Percentiles rank a stretch among this genome's conserved stretches.
phyloP scores from a whole-genome alignment of 1,140 invertebrate species.

The Trichoplusia ni region DNA sequence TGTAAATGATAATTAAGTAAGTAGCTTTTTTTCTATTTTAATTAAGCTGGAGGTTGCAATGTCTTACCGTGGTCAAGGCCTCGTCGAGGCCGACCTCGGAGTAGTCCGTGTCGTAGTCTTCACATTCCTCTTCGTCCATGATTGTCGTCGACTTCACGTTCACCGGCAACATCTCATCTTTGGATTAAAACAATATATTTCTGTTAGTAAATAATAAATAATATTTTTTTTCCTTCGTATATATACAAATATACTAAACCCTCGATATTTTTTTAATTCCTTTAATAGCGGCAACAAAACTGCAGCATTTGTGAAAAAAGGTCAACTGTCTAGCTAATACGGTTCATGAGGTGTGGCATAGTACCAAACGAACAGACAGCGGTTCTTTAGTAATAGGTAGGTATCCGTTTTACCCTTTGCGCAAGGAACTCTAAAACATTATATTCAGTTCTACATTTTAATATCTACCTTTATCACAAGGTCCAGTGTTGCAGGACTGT shows the following conservation, averaged over 20 bases:
- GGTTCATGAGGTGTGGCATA: too few species aligned
- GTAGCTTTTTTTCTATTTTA: too few species aligned
- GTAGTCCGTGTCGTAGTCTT: conserved; percentile 77
- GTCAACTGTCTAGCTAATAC: too few species aligned
- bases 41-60: background rate
- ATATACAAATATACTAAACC: too few species aligned
- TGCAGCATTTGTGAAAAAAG: too few species aligned
- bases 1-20: background rate
- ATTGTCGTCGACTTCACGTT: conserved; percentile 82
- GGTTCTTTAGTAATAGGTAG: too few species aligned
- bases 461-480: conserved; percentile 85
- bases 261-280: too few species aligned
- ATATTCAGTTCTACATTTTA: background rate
- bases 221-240: too few species aligned
- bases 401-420: too few species aligned
- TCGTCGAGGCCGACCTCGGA: conserved; percentile 60
- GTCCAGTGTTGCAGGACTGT: conserved; percentile 88
- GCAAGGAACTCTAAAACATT: too few species aligned
- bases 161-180: conserved; percentile 86
- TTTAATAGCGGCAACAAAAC: too few species aligned
- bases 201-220: background rate
- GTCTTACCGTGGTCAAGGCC: background rate
- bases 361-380: too few species aligned
- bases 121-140: conserved; percentile 82
- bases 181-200: background rate